Evolutionary conservation across 2,888 invertebrate genomes (phyloP), one percentile per base, ranked within the genome.

Genomic region (Drosophila mimica): DNA sequence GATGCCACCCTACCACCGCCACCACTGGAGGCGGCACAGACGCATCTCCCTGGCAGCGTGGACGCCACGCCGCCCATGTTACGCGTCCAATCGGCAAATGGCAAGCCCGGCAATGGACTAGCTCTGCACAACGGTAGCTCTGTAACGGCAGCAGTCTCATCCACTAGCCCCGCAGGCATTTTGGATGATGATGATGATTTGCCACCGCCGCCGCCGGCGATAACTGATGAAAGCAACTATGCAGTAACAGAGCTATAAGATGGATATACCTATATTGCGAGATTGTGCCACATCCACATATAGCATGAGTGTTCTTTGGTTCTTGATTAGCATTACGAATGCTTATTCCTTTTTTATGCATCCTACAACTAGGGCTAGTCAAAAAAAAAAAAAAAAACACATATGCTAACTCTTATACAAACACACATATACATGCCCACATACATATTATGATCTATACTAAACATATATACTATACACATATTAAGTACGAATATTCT

Each of bases 221-320:
- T 93, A 78, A 93, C 92, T 76, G 93, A 93, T 68, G 93, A 93
- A 60, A 93, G 93, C 60, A 93, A 93, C 77, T 93, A 93, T 84
- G 93, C 93, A 74, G 93, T 93, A 65, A 93, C 93, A 62, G 93
- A 93, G 88, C 92, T 93, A 80, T 93, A 93, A 92, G 62, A 58
- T 30, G 56, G 25, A 30, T 13, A 17, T 13, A 20, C 38, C 17
- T 30, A 17, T 5, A 38, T 28, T 57, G 38, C 34, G 31, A 40
- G 20, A 54, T 38, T 8, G 2, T 31, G 40, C 33, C 51, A 54
- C 13, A 40, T 9, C 30, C 52, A 56, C 58, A 65, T 49, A 48
- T 60, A 60, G 48, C 46, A 71, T 66, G 57, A 71, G 66, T 74
- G 75, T 74, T 76, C 53, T 53, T 68, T 76, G 64, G 53, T 64